These are phyloP conservation scores for Autographa pulchrina DNA, from an alignment of 2,888 invertebrate genomes.

Conservation along the genomic window DNA sequence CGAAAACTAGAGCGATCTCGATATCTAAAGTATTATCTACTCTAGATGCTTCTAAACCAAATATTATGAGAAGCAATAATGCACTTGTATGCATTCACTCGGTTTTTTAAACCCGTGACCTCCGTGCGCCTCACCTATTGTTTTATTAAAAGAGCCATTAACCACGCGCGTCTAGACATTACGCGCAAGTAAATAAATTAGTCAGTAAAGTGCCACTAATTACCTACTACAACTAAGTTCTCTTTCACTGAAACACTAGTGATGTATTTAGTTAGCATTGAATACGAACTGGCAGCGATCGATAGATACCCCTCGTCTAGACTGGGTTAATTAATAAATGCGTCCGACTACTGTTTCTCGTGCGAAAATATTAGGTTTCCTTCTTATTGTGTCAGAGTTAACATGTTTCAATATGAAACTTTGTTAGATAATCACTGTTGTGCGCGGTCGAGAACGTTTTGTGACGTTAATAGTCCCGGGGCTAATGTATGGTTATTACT, in stretches of 20 bases:
- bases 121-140: constrained; percentile 70
- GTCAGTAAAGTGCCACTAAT: constrained; percentile 78
- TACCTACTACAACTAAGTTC: constrained; percentile 75
- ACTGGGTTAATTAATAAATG: constrained; percentile 75
- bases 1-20: constrained; percentile 16
- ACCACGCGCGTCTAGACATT: constrained; percentile 78
- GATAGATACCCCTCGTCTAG: constrained; percentile 68
- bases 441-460: constrained; percentile 30
- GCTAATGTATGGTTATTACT: constrained; percentile 53
- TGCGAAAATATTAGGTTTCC: constrained; percentile 64
- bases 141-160: constrained; percentile 77
- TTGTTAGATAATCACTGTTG: constrained; percentile 44
- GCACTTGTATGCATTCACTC: constrained; percentile 45
- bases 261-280: constrained; percentile 66
- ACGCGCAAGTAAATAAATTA: constrained; percentile 83
- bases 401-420: constrained; percentile 56
- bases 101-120: constrained; percentile 64
- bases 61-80: constrained; percentile 47
- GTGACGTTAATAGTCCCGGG: constrained; percentile 44
- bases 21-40: constrained; percentile 12
- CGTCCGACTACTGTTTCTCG: constrained; percentile 64
- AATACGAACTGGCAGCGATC: constrained; percentile 65
- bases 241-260: constrained; percentile 70
- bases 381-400: constrained; percentile 54
- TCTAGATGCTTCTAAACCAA: constrained; percentile 44